Evolutionary conservation across 2,888 invertebrate species (phyloP).

Genomic region (Aromia moschata): DNA sequence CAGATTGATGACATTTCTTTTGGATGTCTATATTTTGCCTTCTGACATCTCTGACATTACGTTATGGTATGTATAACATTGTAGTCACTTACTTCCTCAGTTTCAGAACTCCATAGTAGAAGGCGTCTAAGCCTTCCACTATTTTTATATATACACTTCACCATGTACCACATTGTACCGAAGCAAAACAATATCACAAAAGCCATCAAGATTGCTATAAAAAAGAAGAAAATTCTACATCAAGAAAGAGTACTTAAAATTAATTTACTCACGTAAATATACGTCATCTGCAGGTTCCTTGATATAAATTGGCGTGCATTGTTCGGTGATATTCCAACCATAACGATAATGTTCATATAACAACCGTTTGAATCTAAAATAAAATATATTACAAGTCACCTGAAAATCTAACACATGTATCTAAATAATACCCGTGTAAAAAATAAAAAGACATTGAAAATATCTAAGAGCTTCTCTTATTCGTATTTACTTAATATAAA

Average conservation of each 20-base stretch:
- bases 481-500: no score
- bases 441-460: no score
- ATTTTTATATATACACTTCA: constrained; percentile 62
- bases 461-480: no score
- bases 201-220: constrained; percentile 61
- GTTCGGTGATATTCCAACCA: constrained; percentile 59
- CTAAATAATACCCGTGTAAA: no score
- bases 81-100: constrained; percentile 55
- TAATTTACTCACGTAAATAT: constrained; percentile 59
- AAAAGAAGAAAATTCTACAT: constrained; percentile 28
- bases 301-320: constrained; percentile 55
- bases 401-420: no score
- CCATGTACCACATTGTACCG: constrained; percentile 63
- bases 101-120: constrained; percentile 50
- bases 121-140: constrained; percentile 51
- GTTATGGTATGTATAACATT: no score
- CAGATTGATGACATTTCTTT: no score
- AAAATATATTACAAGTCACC: no score
- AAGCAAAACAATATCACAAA: constrained; percentile 61
- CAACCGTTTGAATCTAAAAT: constrained; percentile 53
- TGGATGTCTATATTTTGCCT: no score
- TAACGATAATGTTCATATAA: constrained; percentile 61
- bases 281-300: constrained; percentile 61
- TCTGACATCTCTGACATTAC: no score
- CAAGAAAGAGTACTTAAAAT: background rate